These are phyloP conservation scores for Mormyrops boulengeri DNA, from an alignment of 2,797 vertebrate species.

Conservation along the genomic window DNA sequence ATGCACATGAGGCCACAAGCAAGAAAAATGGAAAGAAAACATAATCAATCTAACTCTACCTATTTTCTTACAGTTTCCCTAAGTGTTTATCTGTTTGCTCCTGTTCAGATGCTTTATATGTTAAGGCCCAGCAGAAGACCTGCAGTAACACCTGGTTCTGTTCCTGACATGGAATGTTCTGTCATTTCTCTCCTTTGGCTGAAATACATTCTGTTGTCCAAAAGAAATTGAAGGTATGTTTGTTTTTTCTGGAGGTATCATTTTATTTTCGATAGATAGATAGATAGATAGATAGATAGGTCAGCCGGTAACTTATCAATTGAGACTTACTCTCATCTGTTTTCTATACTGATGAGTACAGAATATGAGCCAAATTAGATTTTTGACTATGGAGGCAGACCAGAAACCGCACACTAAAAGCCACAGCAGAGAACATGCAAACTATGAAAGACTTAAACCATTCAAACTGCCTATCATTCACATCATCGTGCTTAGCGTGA, in stretches of 20 bases:
- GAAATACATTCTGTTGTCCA: background rate
- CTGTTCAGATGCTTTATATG: background rate
- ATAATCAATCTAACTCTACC: background rate
- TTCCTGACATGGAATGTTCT: conserved; percentile 48
- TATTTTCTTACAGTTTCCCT: background rate
- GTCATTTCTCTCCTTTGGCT: background rate
- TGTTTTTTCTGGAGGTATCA: background rate
- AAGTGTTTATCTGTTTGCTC: background rate
- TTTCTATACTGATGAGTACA: too few relatives aligned
- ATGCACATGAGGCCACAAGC: background rate
- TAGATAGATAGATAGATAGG: too few relatives aligned
- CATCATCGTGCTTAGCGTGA: too few relatives aligned
- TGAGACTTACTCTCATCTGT: too few relatives aligned
- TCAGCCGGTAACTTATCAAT: too few relatives aligned
- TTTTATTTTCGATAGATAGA: too few relatives aligned
- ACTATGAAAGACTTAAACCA: too few relatives aligned
- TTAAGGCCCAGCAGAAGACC: background rate
- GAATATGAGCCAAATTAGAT: too few relatives aligned
- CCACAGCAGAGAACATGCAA: too few relatives aligned
- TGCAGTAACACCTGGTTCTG: conserved; percentile 57
- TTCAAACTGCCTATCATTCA: too few relatives aligned
- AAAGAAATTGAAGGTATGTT: background rate
- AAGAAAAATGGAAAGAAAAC: background rate
- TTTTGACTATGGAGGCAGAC: too few relatives aligned
- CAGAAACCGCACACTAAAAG: too few relatives aligned